Conservation (phyloP, 2,888 invertebrate genomes). For the Agrotis exclamationis region DNA sequence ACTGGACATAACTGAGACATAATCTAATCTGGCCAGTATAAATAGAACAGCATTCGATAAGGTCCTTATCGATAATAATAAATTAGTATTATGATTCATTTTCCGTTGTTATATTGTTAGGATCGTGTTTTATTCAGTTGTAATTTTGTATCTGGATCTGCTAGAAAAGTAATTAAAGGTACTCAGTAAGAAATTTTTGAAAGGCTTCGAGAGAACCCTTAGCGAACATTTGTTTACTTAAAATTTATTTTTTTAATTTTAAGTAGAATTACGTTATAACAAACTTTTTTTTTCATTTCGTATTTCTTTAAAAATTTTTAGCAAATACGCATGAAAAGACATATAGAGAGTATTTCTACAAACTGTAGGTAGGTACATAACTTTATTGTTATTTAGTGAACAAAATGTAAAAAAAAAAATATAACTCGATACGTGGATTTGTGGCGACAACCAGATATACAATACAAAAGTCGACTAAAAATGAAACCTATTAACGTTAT, state of each 20-base stretch:
- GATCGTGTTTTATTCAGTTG: background rate
- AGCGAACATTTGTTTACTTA: too few species aligned
- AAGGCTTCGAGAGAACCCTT: background rate
- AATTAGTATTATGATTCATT: slow-evolving; percentile 7
- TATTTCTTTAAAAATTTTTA: background rate
- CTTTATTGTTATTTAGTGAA: background rate
- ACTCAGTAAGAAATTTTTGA: background rate
- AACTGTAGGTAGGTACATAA: background rate
- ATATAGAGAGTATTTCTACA: background rate
- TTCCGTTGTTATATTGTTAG: slow-evolving; percentile 15
- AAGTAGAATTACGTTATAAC: too few species aligned
- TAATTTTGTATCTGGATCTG: background rate
- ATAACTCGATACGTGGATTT: too few species aligned
- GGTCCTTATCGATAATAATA: slow-evolving; percentile 20
- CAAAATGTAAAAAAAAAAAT: background rate
- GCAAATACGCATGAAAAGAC: background rate
- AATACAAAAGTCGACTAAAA: too few species aligned
- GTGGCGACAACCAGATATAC: too few species aligned
- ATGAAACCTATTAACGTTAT: too few species aligned
- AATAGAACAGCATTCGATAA: slow-evolving; percentile 42
- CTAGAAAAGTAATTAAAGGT: background rate
- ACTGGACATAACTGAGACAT: slow-evolving; percentile 44
- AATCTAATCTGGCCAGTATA: slow-evolving; percentile 45
- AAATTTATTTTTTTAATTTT: too few species aligned
- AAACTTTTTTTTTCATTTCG: background rate